Evolutionary conservation across 2,113 vertebrate genomes (phyloP), one percentile per base, ranked within the genome.

Genomic region (Ancistrus triradiatus): DNA sequence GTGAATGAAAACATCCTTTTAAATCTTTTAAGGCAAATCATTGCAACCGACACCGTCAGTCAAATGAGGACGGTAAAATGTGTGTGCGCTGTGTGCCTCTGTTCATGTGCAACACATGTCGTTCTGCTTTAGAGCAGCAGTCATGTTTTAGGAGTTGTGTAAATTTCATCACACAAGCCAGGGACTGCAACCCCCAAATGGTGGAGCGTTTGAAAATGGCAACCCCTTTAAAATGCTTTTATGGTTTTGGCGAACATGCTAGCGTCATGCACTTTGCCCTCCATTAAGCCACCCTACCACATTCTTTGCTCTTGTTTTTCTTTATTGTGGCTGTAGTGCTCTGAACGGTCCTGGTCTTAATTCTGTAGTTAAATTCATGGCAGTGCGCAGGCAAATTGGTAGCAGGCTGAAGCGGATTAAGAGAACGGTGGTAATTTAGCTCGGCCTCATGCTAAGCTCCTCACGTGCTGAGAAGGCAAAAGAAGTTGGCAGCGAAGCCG

Each of bases 1-100:
- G 24, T 50, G 51, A 63, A 31, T 63, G 59, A 63, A 68, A 37
- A 43, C 60, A 38, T 64, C 44, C 44, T 58, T 58, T 70, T 49
- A 58, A 42, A 57, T 9, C 6, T 40, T 48, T 38, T 47, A 56
- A 65, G 63, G 42, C 21, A 47, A 46, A 4, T 27, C 28, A 14
- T 18, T 37, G 10, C 37, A 58, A 44, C 38, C 13, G 8, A 24
- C 9, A 17, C 7, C 48, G 18, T n/a, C 7, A 13, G 40, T 56
- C 22, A 24, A 55, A 33, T 11, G 13, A 25, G 56, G 37, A 11
- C 13, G 37, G n/a, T n/a, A n/a, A n/a, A n/a, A n/a, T n/a, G n/a
- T n/a, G n/a, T n/a, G n/a, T n/a, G n/a, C n/a, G n/a, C n/a, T n/a
- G n/a, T n/a, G n/a, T n/a, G n/a, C n/a, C n/a, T n/a, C n/a, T n/a